phyloP scores from a whole-genome alignment of 2,113 vertebrate genomes.

The Hydrolagus affinis region DNA sequence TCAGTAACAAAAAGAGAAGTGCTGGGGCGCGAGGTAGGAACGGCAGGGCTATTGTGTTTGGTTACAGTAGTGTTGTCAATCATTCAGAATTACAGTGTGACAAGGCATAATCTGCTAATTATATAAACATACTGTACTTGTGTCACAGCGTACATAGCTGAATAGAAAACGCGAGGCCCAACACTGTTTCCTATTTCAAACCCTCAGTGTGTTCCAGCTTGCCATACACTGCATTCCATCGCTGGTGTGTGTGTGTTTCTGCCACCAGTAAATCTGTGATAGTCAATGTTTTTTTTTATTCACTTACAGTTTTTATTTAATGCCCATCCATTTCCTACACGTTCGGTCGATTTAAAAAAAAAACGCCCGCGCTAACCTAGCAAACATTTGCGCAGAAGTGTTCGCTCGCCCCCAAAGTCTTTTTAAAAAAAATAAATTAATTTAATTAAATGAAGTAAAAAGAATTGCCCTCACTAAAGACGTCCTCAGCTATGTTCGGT shows the following conservation, averaged over 20 bases:
- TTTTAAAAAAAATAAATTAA: not conserved
- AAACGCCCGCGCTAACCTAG: not conserved
- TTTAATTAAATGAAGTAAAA: too few relatives aligned
- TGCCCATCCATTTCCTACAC: not conserved
- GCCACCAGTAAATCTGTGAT: not conserved
- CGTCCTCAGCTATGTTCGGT: not conserved
- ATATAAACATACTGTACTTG: slow-evolving; percentile 31
- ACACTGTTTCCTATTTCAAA: not conserved
- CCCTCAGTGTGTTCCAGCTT: not conserved
- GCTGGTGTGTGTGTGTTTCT: not conserved
- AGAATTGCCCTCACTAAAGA: slow-evolving; percentile 2
- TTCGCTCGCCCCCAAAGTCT: slow-evolving; percentile 2
- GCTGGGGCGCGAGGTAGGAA: slow-evolving; percentile 13
- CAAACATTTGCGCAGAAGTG: not conserved
- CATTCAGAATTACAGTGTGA: slow-evolving; percentile 30
- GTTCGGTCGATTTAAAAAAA: not conserved
- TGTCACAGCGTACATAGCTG: not conserved
- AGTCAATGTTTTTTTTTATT: slow-evolving; percentile 1
- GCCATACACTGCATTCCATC: not conserved
- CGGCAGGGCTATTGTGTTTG: slow-evolving; percentile 6
- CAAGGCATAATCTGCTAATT: slow-evolving; percentile 30
- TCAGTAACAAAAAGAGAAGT: slow-evolving; percentile 22
- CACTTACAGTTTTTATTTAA: not conserved
- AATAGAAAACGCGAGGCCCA: not conserved
- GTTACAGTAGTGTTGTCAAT: slow-evolving; percentile 18